These are phyloP conservation scores for Macrotrachela quadricornifera DNA, from an alignment of 1,140 invertebrate genomes.

Conservation along the genomic window DNA sequence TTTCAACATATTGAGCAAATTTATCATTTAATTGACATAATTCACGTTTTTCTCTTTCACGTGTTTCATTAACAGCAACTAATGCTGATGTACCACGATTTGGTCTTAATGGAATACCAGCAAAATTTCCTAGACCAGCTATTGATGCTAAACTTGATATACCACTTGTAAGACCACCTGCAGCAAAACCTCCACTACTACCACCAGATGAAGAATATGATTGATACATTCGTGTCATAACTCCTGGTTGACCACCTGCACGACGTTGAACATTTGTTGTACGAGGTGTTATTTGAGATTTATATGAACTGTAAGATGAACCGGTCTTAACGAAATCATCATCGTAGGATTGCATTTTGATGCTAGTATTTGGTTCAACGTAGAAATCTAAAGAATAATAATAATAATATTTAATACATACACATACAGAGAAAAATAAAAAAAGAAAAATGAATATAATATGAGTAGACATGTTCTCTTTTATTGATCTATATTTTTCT, in stretches of 20 bases:
- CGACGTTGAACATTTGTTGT: slow-evolving; percentile 4
- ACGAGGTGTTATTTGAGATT: slow-evolving; percentile 8
- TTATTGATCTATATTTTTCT: too few species aligned
- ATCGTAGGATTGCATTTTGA: neutral
- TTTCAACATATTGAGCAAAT: slow-evolving; percentile 34
- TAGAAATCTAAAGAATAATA: too few species aligned
- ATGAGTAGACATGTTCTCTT: too few species aligned
- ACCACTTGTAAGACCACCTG: neutral
- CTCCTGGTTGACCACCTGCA: neutral
- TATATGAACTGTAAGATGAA: slow-evolving; percentile 5
- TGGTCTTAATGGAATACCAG: slow-evolving; percentile 6
- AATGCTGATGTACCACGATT: slow-evolving; percentile 1
- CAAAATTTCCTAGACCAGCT: too few species aligned
- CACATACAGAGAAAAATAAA: too few species aligned
- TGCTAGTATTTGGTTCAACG: neutral
- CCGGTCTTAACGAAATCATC: neutral
- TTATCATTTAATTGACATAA: slow-evolving; percentile 34
- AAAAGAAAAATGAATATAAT: too few species aligned
- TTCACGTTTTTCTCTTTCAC: slow-evolving; percentile 30
- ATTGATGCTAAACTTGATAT: too few species aligned
- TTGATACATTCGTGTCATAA: neutral
- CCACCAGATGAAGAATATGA: neutral
- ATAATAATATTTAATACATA: too few species aligned
- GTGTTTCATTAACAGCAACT: slow-evolving; percentile 6
- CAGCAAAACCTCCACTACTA: neutral